Conservation (phyloP, 2,888 invertebrate genomes). For the Apamea anceps region DNA sequence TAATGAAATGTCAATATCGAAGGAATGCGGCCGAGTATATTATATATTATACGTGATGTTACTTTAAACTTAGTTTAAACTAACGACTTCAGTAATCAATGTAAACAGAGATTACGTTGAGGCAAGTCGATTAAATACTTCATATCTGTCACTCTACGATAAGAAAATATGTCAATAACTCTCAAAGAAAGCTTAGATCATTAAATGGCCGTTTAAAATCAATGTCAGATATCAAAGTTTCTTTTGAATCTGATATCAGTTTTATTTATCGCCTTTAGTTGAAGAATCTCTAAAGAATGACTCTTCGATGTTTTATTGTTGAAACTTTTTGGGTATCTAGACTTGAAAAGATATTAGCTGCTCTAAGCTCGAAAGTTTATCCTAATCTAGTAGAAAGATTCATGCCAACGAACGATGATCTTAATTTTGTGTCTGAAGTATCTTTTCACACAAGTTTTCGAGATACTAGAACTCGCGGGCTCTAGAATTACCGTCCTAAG, state of each 20-base stretch:
- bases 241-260: conserved; percentile 45
- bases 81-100: conserved; percentile 56
- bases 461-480: neutral
- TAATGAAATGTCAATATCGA: conserved; percentile 39
- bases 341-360: conserved; percentile 27
- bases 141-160: conserved; percentile 52
- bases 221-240: conserved; percentile 54
- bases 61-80: conserved; percentile 49
- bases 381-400: conserved; percentile 11
- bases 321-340: conserved; percentile 31
- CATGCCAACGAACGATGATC: neutral
- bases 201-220: conserved; percentile 50
- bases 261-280: conserved; percentile 46
- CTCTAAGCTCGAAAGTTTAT: conserved; percentile 31
- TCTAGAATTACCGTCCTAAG: neutral
- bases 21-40: conserved; percentile 51
- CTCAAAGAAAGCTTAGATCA: conserved; percentile 55
- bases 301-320: conserved; percentile 45
- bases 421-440: neutral
- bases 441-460: neutral
- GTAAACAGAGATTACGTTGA: conserved; percentile 63
- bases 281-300: conserved; percentile 56
- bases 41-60: conserved; percentile 30
- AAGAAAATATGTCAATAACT: conserved; percentile 62
- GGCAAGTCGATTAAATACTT: conserved; percentile 57